Conservation (phyloP, 1,140 invertebrate genomes). For the Frieseomelitta varia region DNA sequence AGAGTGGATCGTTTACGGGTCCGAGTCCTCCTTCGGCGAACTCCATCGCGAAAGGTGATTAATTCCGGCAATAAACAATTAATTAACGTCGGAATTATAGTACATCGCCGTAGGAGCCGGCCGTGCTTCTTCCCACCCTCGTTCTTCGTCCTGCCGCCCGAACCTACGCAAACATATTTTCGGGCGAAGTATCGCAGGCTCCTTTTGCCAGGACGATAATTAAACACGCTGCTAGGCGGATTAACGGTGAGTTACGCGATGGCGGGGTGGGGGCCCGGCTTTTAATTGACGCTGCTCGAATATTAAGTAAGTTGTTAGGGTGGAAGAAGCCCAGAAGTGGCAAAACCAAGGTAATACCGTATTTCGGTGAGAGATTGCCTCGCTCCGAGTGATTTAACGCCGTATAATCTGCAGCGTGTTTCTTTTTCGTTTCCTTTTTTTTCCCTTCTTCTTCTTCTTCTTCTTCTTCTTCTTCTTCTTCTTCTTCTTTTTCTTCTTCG, state of each 20-base stretch:
- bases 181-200: neutral
- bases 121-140: neutral
- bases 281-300: constrained; percentile 48
- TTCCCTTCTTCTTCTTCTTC: neutral
- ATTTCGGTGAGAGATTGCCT: constrained; percentile 28
- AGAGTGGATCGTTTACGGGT: constrained; percentile 5
- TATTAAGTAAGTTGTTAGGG: constrained; percentile 40
- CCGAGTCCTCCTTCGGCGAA: too few relatives aligned
- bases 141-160: neutral
- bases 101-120: neutral
- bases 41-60: constrained; percentile 5
- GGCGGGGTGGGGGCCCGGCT: neutral
- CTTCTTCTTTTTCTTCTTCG: neutral
- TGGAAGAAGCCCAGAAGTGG: neutral
- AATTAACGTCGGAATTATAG: constrained; percentile 40
- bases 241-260: constrained; percentile 44
- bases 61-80: constrained; percentile 49
- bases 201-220: constrained; percentile 15
- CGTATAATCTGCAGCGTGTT: neutral
- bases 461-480: too few relatives aligned
- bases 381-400: constrained; percentile 8
- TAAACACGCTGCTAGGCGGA: constrained; percentile 33
- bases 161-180: neutral
- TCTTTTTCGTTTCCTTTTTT: neutral
- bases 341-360: neutral